These are phyloP conservation scores for Archips crataeganus DNA, from an alignment of 2,888 invertebrate genomes.

Conservation along the genomic window DNA sequence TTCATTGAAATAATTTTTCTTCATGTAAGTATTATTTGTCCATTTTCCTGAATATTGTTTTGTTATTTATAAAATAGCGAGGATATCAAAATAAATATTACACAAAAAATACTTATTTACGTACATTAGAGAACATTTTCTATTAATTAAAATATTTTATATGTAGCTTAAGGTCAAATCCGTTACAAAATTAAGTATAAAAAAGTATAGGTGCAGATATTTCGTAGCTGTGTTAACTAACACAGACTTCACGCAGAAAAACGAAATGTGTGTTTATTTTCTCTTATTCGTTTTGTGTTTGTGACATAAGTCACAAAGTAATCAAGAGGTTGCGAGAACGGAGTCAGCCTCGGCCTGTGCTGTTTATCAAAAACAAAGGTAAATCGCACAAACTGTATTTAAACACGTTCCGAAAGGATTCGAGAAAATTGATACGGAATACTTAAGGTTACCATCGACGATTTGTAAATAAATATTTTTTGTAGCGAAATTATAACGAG, in stretches of 20 bases:
- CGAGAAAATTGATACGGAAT: slow-evolving; percentile 30
- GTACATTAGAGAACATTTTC: too few relatives aligned
- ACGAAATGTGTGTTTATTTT: background rate
- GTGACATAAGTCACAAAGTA: slow-evolving; percentile 2
- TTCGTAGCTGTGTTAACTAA: background rate
- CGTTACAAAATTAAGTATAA: background rate
- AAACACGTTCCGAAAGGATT: slow-evolving; percentile 29
- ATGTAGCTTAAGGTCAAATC: background rate
- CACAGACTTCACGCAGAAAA: background rate
- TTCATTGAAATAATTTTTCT: too few relatives aligned
- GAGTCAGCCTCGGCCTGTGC: slow-evolving; percentile 10
- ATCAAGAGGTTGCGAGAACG: slow-evolving; percentile 14
- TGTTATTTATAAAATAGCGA: too few relatives aligned
- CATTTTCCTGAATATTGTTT: too few relatives aligned
- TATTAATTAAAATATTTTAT: too few relatives aligned
- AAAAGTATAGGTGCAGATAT: background rate
- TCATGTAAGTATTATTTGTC: too few relatives aligned
- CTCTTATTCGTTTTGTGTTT: background rate
- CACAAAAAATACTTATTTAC: background rate
- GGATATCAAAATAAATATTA: too few relatives aligned
- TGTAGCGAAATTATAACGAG: background rate
- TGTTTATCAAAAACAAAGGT: slow-evolving; percentile 41
- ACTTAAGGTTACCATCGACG: slow-evolving; percentile 16
- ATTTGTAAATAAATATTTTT: background rate
- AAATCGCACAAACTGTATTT: slow-evolving; percentile 32